These are phyloP conservation scores for Microcaecilia unicolor DNA, from an alignment of 2,797 vertebrate species.

Conservation along the genomic window DNA sequence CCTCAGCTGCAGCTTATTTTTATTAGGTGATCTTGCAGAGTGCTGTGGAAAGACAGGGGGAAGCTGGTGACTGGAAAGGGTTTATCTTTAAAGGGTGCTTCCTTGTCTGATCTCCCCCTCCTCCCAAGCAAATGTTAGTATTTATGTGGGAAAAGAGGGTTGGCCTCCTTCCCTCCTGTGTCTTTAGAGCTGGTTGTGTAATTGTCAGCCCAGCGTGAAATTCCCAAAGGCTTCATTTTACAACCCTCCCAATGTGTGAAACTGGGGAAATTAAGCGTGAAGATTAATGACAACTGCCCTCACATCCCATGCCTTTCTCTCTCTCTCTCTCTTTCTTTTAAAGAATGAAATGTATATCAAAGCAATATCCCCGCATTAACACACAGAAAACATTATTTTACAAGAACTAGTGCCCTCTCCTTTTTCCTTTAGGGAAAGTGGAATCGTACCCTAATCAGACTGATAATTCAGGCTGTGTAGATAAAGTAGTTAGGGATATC, in stretches of 20 bases:
- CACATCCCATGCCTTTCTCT: constrained; percentile 28
- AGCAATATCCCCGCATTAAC: constrained; percentile 15
- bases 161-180: not conserved
- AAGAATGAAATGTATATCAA: no score
- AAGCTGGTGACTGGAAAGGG: no score
- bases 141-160: constrained; percentile 59
- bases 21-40: no score
- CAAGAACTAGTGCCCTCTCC: constrained; percentile 25
- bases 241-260: constrained; percentile 54
- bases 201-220: constrained; percentile 62
- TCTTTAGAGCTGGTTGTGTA: constrained; percentile 44
- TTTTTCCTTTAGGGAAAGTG: constrained; percentile 33
- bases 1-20: no score
- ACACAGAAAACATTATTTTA: constrained; percentile 32
- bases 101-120: not conserved
- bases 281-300: constrained; percentile 45
- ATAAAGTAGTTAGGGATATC: not conserved
- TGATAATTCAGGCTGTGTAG: no score
- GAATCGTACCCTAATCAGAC: no score
- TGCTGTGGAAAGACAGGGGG: no score
- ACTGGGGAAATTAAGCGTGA: constrained; percentile 49
- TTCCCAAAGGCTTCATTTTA: constrained; percentile 65
- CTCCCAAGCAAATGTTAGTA: constrained; percentile 23
- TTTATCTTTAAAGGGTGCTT: not conserved
- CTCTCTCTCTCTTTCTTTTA: not conserved